Base-by-base conservation (phyloP, 2,888 invertebrate species). In the Heliconius cydno region DNA sequence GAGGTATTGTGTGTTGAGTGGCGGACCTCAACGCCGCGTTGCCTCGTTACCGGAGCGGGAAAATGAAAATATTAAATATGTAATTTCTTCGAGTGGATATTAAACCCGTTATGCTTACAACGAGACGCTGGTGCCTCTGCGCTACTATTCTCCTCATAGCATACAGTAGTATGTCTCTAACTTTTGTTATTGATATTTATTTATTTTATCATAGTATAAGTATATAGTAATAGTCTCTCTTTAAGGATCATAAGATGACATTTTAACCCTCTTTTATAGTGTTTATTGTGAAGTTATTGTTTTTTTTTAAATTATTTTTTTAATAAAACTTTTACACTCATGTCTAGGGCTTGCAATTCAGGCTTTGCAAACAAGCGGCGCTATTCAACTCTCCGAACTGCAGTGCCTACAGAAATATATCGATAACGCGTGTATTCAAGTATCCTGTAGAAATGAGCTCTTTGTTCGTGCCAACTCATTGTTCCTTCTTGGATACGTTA, bases 391-490 rank as follows among this genome's bases (percentile, higher is more conserved):
- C 74, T 79, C 81, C 88, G 81, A 82, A 82, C 79, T 86, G 80
- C 79, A 76, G 89, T 7, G 34, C 90, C 88, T 90, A 86, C 82
- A 84, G 79, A 80, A 78, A 82, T 82, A 81, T 82, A 82, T 82
- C 81, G 82, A 81, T 82, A 80, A 80, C 86, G 87, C 86, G 86
- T 85, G 85, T 86, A 85, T 84, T 84, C 83, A 84, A 84, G 83
- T 85, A 85, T 91, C 88, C 90, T 89, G 84, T 84, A 84, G 86
- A 87, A 89, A 90, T 88, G 89, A 87, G 85, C 86, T 88, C 87
- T 91, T 91, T 90, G 91, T 91, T 89, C 87, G 83, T 80, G 82
- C 73, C 81, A 85, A 80, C 84, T 86, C 87, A 89, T 90, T 90
- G 90, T 90, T 87, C 81, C 75, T 72, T 46, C 75, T 72, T 46